These are phyloP conservation scores for Zeus faber DNA, from an alignment of 2,113 vertebrate genomes.

Conservation along the genomic window DNA sequence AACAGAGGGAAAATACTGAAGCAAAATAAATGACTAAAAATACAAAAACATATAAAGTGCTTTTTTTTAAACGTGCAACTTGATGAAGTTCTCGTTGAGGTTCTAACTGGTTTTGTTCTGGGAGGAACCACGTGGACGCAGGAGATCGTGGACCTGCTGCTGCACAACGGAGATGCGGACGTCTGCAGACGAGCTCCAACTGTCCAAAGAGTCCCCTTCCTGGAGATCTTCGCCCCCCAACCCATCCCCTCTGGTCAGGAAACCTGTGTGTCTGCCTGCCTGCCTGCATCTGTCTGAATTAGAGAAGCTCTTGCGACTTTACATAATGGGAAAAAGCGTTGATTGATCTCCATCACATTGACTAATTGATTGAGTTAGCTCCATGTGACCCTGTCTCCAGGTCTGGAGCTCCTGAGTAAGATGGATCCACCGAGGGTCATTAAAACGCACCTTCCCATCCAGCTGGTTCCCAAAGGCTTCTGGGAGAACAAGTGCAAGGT, in stretches of 20 bases:
- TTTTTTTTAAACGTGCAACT: too few relatives aligned
- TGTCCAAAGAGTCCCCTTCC: conserved; percentile 66
- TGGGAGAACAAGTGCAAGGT: conserved; percentile 82
- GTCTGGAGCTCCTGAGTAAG: conserved; percentile 68
- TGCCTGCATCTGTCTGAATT: neutral
- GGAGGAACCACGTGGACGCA: conserved; percentile 84
- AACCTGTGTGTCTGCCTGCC: neutral
- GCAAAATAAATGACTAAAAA: too few relatives aligned
- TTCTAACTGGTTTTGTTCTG: too few relatives aligned
- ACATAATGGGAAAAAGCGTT: conserved; percentile 3
- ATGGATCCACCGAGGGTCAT: conserved; percentile 73
- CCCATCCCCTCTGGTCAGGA: conserved; percentile 72
- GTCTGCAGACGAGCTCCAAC: conserved; percentile 71
- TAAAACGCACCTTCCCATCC: conserved; percentile 78
- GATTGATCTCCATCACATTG: neutral
- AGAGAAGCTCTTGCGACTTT: neutral
- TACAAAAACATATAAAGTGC: too few relatives aligned
- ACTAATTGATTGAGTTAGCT: too few relatives aligned
- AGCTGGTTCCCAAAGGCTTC: conserved; percentile 75
- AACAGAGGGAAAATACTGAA: too few relatives aligned
- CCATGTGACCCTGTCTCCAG: conserved; percentile 41
- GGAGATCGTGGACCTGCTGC: conserved; percentile 80
- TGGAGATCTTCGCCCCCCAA: conserved; percentile 69
- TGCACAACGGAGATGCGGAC: conserved; percentile 68
- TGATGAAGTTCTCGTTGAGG: too few relatives aligned